These are phyloP conservation scores for Lepidostoma basale DNA, from an alignment of 1,140 invertebrate genomes.

Conservation along the genomic window DNA sequence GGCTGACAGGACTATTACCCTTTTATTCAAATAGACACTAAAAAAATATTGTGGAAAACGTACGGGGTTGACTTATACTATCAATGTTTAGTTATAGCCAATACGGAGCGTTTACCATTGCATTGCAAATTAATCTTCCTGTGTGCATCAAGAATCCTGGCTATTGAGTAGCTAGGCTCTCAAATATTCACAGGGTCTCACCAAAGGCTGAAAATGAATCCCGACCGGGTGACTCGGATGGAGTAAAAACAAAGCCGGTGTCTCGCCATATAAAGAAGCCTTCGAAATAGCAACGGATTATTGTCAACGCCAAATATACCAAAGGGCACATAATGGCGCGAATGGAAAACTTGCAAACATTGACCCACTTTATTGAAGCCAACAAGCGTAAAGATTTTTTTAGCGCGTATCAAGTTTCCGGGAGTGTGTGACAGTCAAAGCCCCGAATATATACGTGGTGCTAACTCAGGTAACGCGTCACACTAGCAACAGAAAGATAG, in stretches of 20 bases:
- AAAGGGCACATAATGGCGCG: not conserved
- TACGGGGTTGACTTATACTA: slow-evolving; percentile 35
- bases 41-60: slow-evolving; percentile 23
- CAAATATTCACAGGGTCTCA: slow-evolving; percentile 34
- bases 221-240: too few relatives aligned
- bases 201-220: too few relatives aligned
- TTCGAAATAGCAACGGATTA: slow-evolving; percentile 7
- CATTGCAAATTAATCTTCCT: slow-evolving; percentile 33
- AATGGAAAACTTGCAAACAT: not conserved
- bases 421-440: too few relatives aligned
- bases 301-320: not conserved
- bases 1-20: not conserved
- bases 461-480: too few relatives aligned
- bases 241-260: not conserved
- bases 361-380: slow-evolving; percentile 11
- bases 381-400: not conserved
- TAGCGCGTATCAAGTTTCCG: not conserved
- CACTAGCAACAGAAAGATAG: too few relatives aligned
- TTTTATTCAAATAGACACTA: not conserved
- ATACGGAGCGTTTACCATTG: slow-evolving; percentile 32
- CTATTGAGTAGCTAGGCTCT: slow-evolving; percentile 16
- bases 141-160: slow-evolving; percentile 36
- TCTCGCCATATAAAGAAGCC: not conserved
- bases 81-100: slow-evolving; percentile 6
- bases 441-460: too few relatives aligned